phyloP scores from a whole-genome alignment of 2,797 vertebrate genomes.

The Aphelocoma californica region DNA sequence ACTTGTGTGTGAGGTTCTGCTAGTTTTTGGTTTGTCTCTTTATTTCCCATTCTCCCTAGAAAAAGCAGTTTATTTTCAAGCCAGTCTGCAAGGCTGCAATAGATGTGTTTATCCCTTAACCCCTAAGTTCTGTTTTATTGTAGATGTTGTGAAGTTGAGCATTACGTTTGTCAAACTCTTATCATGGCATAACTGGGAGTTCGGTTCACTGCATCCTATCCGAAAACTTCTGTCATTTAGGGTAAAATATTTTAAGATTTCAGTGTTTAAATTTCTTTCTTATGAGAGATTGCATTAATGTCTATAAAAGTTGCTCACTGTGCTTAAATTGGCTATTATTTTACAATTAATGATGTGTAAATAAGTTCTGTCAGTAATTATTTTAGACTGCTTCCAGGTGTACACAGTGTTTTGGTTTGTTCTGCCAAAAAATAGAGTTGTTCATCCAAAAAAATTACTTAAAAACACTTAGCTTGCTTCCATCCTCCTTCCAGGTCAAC shows the following conservation, averaged over 20 bases:
- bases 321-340: not conserved
- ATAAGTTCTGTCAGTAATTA: not conserved
- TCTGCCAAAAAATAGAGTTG: not conserved
- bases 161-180: not conserved
- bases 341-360: not conserved
- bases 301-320: not conserved
- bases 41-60: not conserved
- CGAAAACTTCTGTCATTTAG: not conserved
- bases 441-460: not conserved
- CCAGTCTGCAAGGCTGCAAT: not conserved
- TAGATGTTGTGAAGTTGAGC: not conserved
- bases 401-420: not conserved
- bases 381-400: not conserved
- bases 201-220: not conserved
- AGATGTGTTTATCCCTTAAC: not conserved
- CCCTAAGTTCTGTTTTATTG: not conserved
- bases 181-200: not conserved
- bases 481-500: not conserved
- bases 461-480: not conserved
- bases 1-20: rapidly evolving
- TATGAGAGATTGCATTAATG: not conserved
- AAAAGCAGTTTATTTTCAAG: not conserved
- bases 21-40: not conserved
- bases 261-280: not conserved
- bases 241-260: not conserved